These are phyloP conservation scores for Palythoa grandis DNA, from an alignment of 92 coral and sea anemone genomes.

Conservation along the genomic window DNA sequence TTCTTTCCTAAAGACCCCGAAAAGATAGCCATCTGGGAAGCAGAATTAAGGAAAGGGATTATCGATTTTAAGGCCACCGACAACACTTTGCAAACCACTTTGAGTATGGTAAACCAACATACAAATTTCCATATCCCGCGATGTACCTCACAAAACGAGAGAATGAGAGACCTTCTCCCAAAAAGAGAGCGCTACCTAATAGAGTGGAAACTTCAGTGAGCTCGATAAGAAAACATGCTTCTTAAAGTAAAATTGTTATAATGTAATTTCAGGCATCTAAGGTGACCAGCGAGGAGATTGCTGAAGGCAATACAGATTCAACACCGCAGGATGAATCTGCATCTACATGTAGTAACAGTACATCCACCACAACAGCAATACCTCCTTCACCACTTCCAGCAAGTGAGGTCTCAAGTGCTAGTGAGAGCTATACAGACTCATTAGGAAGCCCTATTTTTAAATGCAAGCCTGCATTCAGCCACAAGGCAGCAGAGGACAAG, in stretches of 20 bases:
- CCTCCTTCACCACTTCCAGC: conserved; percentile 4
- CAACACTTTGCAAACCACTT: conserved; percentile 53
- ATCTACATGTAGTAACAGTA: not conserved
- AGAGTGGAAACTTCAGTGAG: conserved; percentile 13
- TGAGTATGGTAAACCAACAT: conserved; percentile 54
- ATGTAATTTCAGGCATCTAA: conserved; percentile 10
- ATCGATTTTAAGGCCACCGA: not conserved
- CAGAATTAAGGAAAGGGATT: not conserved
- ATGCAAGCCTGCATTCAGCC: not conserved
- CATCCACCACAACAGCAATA: conserved; percentile 12
- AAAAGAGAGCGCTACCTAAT: conserved; percentile 22
- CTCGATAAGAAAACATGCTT: conserved; percentile 17
- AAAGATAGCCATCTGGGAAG: conserved; percentile 15
- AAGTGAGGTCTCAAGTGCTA: conserved; percentile 13
- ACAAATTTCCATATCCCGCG: conserved; percentile 38
- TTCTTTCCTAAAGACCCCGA: conserved; percentile 12
- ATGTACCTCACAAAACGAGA: conserved; percentile 33
- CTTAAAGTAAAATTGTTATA: conserved; percentile 6
- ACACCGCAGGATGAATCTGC: conserved; percentile 7
- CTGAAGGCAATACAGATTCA: not conserved
- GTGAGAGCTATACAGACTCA: not conserved
- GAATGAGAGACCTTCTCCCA: conserved; percentile 15
- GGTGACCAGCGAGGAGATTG: not conserved
- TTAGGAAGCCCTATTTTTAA: not conserved
- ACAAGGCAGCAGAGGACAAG: not conserved